Percentiles rank a stretch among this genome's conserved stretches.
These are phyloP conservation scores for Pitta sordida DNA, from an alignment of 2,113 vertebrate genomes.

Conservation along the genomic window DNA sequence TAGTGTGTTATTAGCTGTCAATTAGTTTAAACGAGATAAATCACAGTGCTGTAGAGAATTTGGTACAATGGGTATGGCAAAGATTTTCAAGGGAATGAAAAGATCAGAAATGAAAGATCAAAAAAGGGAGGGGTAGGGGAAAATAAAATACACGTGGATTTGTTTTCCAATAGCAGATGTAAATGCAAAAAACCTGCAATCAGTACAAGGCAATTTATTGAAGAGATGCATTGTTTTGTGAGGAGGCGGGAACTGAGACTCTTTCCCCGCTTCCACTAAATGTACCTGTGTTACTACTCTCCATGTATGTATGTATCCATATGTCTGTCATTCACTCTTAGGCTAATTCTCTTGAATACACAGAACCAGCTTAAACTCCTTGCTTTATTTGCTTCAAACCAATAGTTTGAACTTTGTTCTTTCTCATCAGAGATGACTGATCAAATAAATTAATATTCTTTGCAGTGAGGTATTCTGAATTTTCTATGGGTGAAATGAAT, in stretches of 20 bases:
- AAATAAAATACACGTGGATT: background rate
- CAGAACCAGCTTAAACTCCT: background rate
- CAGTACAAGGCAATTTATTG: background rate
- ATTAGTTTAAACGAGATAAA: background rate
- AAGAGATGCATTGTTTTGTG: background rate
- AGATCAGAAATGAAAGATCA: background rate
- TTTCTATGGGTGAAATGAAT: background rate
- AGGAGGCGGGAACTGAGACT: background rate
- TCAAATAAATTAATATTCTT: conserved; percentile 4
- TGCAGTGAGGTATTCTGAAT: background rate
- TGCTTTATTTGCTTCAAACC: background rate
- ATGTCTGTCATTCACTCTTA: background rate
- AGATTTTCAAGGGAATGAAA: background rate
- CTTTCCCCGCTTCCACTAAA: background rate
- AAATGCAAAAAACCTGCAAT: background rate
- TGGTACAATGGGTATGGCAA: background rate
- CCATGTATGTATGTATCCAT: background rate
- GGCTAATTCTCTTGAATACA: background rate
- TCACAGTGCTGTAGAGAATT: background rate
- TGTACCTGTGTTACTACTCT: background rate
- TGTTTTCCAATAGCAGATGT: background rate
- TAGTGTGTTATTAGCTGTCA: background rate
- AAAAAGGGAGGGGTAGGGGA: background rate
- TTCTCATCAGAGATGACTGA: background rate
- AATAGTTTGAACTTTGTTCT: background rate